A percentile compares a stretch with the other conserved stretches of the same genome.
Evolutionary conservation across 2,888 invertebrate species (phyloP).

Genomic region (Drosophila pegasa): DNA sequence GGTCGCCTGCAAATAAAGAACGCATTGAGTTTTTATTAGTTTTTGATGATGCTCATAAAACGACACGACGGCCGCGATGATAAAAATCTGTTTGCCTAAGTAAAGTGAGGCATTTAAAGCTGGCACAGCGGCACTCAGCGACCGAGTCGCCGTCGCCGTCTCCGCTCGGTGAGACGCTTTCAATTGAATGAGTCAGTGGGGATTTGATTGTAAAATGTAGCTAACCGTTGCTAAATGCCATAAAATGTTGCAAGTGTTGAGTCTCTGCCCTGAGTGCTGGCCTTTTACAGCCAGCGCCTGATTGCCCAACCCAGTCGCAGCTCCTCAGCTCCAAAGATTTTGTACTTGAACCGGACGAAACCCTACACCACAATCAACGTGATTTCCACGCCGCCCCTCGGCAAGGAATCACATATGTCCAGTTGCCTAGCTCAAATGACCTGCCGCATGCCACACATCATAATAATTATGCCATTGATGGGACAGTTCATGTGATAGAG

Average conservation of each 20-base stretch:
- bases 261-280: slow-evolving; percentile 31
- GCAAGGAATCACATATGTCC: slow-evolving; percentile 6
- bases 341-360: slow-evolving; percentile 9
- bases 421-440: slow-evolving; percentile 35
- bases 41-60: slow-evolving; percentile 80
- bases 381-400: background rate
- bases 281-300: slow-evolving; percentile 43
- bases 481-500: slow-evolving; percentile 1
- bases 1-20: slow-evolving; percentile 79
- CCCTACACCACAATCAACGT: slow-evolving; percentile 4
- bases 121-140: slow-evolving; percentile 15
- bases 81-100: slow-evolving; percentile 80
- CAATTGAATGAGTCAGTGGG: slow-evolving; percentile 36
- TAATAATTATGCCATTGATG: slow-evolving; percentile 52
- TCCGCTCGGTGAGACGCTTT: background rate
- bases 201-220: slow-evolving; percentile 59
- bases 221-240: slow-evolving; percentile 71
- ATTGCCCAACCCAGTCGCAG: slow-evolving; percentile 12
- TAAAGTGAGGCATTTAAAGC: slow-evolving; percentile 76
- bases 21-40: slow-evolving; percentile 81
- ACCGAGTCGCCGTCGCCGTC: slow-evolving; percentile 4
- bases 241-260: slow-evolving; percentile 64
- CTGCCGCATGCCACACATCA: slow-evolving; percentile 66
- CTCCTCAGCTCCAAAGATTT: slow-evolving; percentile 2
- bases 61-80: slow-evolving; percentile 74